Evolutionary conservation across 37 sponge, comb jelly and placozoan genomes (phyloP), one percentile per base, ranked within the genome.

Genomic region (Aplysina aerophoba): DNA sequence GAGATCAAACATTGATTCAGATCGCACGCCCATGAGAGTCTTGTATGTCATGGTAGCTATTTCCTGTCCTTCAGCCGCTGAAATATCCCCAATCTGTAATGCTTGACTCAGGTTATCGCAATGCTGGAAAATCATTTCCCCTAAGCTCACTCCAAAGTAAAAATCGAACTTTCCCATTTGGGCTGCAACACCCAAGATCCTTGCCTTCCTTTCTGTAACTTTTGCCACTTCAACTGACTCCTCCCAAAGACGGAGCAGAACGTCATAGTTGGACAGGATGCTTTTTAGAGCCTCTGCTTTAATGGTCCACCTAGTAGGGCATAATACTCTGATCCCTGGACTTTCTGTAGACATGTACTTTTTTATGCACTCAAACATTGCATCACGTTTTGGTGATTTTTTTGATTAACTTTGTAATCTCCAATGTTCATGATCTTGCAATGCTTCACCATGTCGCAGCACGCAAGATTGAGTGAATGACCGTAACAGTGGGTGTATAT

Each of bases 151-250:
- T 22, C 91, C 91, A 91, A 87, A 91, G 73, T 56, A 87, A 65
- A 57, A 91, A 73, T 90, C 84, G 28, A 90, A 86, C 53, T 85
- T 81, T 44, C 24, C 35, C 87, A 81, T 89, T 62, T 85, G 87
- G 40, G 68, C 83, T 68, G 87, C 83, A 75, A 90, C 87, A 58
- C 91, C 87, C 40, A 83, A 71, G 38, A 90, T 83, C 69, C 91
- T 86, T 22, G 87, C 87, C 83, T 84, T 90, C 86, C 86, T 86
- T 72, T 90, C 91, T 31, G 83, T 86, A 73, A 73, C 91, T 35
- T 85, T 79, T 40, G 88, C 86, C 35, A 28, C 56, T 57, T 90
- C 87, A 63, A 86, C 15, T 19, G 91, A 86, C 59, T 90, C 84
- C 0, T 44, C 83, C 86, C 78, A 90, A 81, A 90, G 87, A 55